Evolutionary conservation across 23 tunicate species (phyloP), one percentile per base, ranked within the genome.

Genomic region (Diplosoma virens): DNA sequence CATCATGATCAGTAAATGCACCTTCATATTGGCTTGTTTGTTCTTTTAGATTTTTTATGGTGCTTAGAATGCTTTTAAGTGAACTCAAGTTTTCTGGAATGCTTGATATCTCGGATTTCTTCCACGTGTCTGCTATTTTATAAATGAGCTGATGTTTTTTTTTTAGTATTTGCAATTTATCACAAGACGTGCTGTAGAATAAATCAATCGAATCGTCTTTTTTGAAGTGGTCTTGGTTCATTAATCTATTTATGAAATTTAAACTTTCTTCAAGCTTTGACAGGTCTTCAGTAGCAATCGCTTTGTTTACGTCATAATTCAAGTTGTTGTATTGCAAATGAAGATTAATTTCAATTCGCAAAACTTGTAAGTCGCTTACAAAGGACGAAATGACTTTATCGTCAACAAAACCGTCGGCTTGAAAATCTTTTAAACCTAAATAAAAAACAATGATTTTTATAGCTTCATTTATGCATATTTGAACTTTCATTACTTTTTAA

Each of bases 71-170:
- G 1, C 17, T 34, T 3, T 36, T 28, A 3, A 81, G 18, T 4
- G 47, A 47, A 1, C 17, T 27, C 3, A 81, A 37, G 37, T 59
- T 48, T 2, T 72, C 86, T 4, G 86, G 86, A 31, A 71, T 58
- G 9, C 23, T 21, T 1, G 69, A 59, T 21, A 81, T 23, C 9
- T 81, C 74, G 36, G 36, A 67, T 2, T 35, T 52, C 27, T 67
- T 37, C 74, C 74, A 67, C 3, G 50, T 25, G 17, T 17, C 36
- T 26, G 35, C 18, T 2, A 67, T 34, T 7, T 67, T 25, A 18
- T 67, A 27, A 23, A 34, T 34, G 14, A 67, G 52, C 3, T 14
- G 3, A 37, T 67, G 74, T 36, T 67, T 67, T 67, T 6, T 18
- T 2, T 2, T 36, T 52, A 67, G 23, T 2, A 5, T 35, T 34